Conservation (phyloP, 2,888 invertebrate species). For the Acrobasis repandana region DNA sequence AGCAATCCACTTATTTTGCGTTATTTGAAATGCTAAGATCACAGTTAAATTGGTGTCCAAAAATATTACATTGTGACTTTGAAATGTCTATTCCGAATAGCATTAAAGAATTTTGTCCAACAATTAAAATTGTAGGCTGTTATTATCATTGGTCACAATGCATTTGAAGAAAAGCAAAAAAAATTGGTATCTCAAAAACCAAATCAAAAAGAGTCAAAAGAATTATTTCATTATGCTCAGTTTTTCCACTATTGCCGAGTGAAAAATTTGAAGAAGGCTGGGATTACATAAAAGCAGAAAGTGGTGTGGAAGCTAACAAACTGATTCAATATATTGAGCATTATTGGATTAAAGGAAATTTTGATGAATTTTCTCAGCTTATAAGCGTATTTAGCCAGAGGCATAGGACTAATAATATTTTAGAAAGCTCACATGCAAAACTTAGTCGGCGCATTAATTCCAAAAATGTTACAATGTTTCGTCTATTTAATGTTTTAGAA, state of each 20-base stretch:
- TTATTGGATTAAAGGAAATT: no score
- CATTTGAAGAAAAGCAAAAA: constrained; percentile 9
- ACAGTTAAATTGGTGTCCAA: no score
- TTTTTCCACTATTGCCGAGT: constrained; percentile 10
- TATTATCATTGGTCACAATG: constrained; percentile 7
- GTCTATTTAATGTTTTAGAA: not conserved
- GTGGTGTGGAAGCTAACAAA: not conserved
- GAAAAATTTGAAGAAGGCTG: constrained; percentile 7
- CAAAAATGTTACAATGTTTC: no score
- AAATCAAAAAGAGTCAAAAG: no score
- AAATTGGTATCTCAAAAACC: no score
- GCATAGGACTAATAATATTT: no score
- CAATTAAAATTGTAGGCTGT: constrained; percentile 4
- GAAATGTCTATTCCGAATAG: not conserved
- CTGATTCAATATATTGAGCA: not conserved
- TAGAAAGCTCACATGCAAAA: no score
- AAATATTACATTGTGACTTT: not conserved
- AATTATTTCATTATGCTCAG: not conserved
- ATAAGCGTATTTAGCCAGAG: not conserved
- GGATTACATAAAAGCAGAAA: not conserved
- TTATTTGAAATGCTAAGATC: no score
- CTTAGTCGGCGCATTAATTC: no score
- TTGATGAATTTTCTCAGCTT: not conserved
- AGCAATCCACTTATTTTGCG: not conserved
- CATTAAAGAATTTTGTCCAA: no score